phyloP scores from a whole-genome alignment of 2,113 vertebrate species.

The Perca fluviatilis region DNA sequence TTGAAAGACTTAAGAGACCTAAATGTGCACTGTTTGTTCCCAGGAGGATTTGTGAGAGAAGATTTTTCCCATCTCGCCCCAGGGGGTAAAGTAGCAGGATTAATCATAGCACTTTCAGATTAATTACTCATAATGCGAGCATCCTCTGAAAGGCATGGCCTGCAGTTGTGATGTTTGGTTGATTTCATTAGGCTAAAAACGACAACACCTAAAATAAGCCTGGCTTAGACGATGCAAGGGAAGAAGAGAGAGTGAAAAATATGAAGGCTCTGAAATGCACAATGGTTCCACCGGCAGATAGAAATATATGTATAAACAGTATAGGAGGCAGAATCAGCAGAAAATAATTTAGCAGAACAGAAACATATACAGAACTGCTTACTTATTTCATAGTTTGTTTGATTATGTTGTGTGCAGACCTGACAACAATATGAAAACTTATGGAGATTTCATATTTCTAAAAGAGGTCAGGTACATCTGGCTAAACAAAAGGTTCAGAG shows the following conservation, averaged over 20 bases:
- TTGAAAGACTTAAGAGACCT: constrained; percentile 68
- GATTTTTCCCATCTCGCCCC: constrained; percentile 76
- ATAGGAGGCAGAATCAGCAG: neutral
- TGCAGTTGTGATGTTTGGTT: constrained; percentile 84
- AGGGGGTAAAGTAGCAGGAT: constrained; percentile 82
- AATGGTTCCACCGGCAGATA: neutral
- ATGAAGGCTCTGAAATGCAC: constrained; percentile 8
- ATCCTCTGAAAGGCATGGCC: constrained; percentile 85
- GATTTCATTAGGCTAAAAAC: constrained; percentile 87
- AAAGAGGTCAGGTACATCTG: constrained; percentile 10
- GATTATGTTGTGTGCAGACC: neutral
- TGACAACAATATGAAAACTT: neutral
- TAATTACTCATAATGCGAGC: constrained; percentile 88
- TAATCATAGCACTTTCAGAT: constrained; percentile 88
- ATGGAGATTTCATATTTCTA: constrained; percentile 14
- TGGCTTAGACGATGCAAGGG: constrained; percentile 47
- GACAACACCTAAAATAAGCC: constrained; percentile 84
- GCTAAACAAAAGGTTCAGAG: constrained; percentile 3
- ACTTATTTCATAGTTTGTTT: neutral
- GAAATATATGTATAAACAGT: neutral
- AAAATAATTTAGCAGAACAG: constrained; percentile 2
- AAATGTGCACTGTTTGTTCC: constrained; percentile 74
- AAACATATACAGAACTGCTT: neutral
- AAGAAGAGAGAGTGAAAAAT: constrained; percentile 36
- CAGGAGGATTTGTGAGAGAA: constrained; percentile 70